These are phyloP conservation scores for Gambusia affinis DNA, from an alignment of 2,113 vertebrate species.

Conservation along the genomic window DNA sequence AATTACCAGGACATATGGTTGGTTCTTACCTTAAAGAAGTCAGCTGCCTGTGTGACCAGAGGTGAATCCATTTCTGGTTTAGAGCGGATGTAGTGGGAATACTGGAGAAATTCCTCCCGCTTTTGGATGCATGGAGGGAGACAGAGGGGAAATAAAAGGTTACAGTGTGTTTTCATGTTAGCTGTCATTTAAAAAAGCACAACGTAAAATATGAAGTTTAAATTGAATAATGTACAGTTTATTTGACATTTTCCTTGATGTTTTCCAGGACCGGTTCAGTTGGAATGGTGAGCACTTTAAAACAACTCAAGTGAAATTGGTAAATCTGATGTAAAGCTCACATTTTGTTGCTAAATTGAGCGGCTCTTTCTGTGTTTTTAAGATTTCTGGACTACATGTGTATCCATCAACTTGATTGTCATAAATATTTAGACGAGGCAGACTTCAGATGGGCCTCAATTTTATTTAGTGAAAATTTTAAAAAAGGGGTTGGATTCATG, in stretches of 20 bases:
- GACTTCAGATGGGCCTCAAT: too few species aligned
- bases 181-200: neutral
- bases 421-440: neutral
- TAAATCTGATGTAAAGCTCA: neutral
- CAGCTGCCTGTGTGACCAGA: slow-evolving; percentile 76
- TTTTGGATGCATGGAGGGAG: slow-evolving; percentile 37
- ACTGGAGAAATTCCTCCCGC: slow-evolving; percentile 88
- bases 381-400: neutral
- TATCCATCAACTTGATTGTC: neutral
- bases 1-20: too few species aligned
- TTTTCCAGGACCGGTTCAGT: too few species aligned
- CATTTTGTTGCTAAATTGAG: too few species aligned
- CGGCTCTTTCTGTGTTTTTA: neutral
- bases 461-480: neutral
- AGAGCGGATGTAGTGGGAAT: slow-evolving; percentile 87
- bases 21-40: slow-evolving; percentile 83
- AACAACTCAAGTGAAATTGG: neutral
- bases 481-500: neutral
- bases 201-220: too few species aligned
- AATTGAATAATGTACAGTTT: too few species aligned
- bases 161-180: rapidly evolving
- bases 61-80: slow-evolving; percentile 83
- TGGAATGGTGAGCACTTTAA: neutral
- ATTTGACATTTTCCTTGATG: too few species aligned
- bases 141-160: neutral